Percentiles rank a stretch among this genome's conserved stretches.
Conservation (phyloP, 2,113 vertebrate species). For the Taxidea taxus region DNA sequence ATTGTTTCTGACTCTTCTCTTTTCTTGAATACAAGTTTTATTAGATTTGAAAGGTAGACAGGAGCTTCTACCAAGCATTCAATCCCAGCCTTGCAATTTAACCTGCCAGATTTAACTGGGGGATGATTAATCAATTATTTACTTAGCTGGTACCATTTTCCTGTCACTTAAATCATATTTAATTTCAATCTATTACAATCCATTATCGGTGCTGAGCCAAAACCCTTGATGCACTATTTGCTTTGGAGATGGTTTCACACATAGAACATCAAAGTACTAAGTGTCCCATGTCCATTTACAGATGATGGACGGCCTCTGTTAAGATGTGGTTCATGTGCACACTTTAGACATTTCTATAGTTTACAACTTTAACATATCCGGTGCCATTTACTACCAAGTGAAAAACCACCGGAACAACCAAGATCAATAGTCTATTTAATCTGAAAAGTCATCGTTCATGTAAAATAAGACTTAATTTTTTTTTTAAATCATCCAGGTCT, state of each 20-base stretch:
- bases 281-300: constrained; percentile 22
- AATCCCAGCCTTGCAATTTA: constrained; percentile 49
- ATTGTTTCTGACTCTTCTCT: neutral
- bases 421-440: constrained; percentile 80
- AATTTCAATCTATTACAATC: constrained; percentile 72
- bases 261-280: constrained; percentile 5
- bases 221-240: constrained; percentile 38
- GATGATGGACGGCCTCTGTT: constrained; percentile 41
- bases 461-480: constrained; percentile 1
- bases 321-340: constrained; percentile 47
- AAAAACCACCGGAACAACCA: constrained; percentile 62
- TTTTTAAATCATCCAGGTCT: constrained; percentile 39
- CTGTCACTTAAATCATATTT: constrained; percentile 77
- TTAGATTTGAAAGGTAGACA: constrained; percentile 7
- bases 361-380: constrained; percentile 66
- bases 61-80: constrained; percentile 11
- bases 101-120: constrained; percentile 64
- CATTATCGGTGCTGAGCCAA: constrained; percentile 62
- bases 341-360: constrained; percentile 64
- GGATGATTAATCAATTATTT: constrained; percentile 77
- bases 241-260: constrained; percentile 52
- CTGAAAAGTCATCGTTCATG: constrained; percentile 69
- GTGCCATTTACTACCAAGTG: constrained; percentile 60
- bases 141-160: constrained; percentile 67
- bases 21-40: neutral